phyloP scores from a whole-genome alignment of 2,888 invertebrate genomes.

The Anoncus sp. region DNA sequence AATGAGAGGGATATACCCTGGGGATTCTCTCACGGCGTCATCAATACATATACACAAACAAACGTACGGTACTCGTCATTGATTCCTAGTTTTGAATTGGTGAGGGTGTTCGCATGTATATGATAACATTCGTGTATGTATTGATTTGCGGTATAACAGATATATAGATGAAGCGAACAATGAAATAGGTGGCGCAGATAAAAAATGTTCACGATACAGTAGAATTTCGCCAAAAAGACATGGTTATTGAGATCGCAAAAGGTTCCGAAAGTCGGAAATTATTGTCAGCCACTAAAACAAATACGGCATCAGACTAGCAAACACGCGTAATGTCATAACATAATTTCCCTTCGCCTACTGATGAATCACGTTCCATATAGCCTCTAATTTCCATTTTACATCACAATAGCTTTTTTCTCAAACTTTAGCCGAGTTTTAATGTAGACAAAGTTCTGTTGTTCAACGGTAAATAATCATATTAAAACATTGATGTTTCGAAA shows the following conservation, averaged over 20 bases:
- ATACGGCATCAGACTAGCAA: no score
- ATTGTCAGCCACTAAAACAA: no score
- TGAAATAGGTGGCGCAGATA: constrained; percentile 6
- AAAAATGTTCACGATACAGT: constrained; percentile 15
- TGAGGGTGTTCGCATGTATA: not conserved
- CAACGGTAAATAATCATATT: no score
- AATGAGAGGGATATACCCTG: constrained; percentile 46
- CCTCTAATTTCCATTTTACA: no score
- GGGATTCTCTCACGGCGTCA: constrained; percentile 43
- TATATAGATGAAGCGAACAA: constrained; percentile 9
- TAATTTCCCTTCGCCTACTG: no score
- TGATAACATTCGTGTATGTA: not conserved
- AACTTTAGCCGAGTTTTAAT: no score
- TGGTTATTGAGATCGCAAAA: not conserved
- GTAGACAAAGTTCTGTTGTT: no score
- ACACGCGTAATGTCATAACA: no score
- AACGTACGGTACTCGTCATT: constrained; percentile 31
- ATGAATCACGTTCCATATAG: no score
- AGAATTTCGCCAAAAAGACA: not conserved
- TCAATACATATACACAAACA: not conserved
- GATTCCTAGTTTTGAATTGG: constrained; percentile 27
- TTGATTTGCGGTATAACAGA: not conserved
- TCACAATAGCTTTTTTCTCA: no score
- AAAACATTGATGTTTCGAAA: no score
- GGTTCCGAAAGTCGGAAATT: not conserved